A percentile compares a stretch with the other conserved stretches of the same genome.
Evolutionary conservation across 2,797 vertebrate genomes (phyloP).

Genomic region (Pelodytes ibericus): DNA sequence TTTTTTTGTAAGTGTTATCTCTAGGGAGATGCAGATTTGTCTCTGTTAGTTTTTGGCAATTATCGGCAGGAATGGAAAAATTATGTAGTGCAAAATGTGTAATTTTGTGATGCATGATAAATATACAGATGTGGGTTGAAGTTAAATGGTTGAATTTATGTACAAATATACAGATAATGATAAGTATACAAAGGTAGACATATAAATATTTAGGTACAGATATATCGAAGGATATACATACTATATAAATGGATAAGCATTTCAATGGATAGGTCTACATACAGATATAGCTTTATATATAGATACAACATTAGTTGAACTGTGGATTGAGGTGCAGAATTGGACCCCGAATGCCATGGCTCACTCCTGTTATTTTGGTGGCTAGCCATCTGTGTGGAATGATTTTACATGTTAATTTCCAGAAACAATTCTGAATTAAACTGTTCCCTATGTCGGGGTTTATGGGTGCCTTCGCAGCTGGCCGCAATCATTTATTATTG

Average conservation of each 20-base stretch:
- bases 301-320: too few relatives aligned
- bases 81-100: not conserved
- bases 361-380: too few relatives aligned
- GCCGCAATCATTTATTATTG: too few relatives aligned
- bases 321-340: too few relatives aligned
- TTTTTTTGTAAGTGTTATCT: not conserved
- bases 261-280: slow-evolving; percentile 2
- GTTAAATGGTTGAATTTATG: slow-evolving; percentile 3
- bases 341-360: too few relatives aligned
- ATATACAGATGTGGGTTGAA: not conserved
- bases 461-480: too few relatives aligned
- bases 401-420: too few relatives aligned
- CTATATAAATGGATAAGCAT: slow-evolving; percentile 9
- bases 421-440: too few relatives aligned
- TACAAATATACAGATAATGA: slow-evolving; percentile 16
- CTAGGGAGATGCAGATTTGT: not conserved
- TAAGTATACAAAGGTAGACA: slow-evolving; percentile 24
- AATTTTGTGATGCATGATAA: not conserved
- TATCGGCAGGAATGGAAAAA: not conserved
- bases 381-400: too few relatives aligned
- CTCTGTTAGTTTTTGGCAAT: not conserved
- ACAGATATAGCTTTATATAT: not conserved
- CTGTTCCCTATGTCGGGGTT: too few relatives aligned
- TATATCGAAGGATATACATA: not conserved
- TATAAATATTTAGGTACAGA: slow-evolving; percentile 20